Evolutionary conservation across 2,888 invertebrate genomes (phyloP).

Genomic region (Holacanthella duospinosa): DNA sequence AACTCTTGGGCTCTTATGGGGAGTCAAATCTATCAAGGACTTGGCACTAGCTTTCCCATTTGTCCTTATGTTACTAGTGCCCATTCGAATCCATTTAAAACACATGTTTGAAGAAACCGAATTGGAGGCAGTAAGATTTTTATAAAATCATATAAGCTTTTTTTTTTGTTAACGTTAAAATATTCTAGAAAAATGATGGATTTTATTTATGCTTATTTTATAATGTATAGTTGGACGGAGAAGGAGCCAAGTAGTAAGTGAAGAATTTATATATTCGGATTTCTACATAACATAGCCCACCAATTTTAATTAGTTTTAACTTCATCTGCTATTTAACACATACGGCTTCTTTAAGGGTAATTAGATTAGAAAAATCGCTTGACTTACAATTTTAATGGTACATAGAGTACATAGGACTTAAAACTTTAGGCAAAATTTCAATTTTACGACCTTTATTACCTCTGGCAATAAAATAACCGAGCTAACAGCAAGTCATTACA

Average conservation of each 20-base stretch:
- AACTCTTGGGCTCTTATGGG: constrained; percentile 69
- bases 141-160: background rate
- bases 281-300: too few relatives aligned
- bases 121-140: constrained; percentile 69
- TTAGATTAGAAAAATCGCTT: too few relatives aligned
- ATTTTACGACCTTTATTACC: too few relatives aligned
- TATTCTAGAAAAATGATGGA: constrained; percentile 3
- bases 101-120: constrained; percentile 69
- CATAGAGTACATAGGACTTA: too few relatives aligned
- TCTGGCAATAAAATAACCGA: too few relatives aligned
- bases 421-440: too few relatives aligned
- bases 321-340: too few relatives aligned
- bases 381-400: too few relatives aligned
- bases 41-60: constrained; percentile 82
- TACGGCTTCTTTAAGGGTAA: too few relatives aligned
- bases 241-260: background rate
- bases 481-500: too few relatives aligned
- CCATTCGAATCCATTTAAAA: constrained; percentile 62
- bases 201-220: background rate
- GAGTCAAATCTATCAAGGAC: constrained; percentile 77
- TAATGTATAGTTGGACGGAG: background rate
- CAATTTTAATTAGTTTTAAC: too few relatives aligned
- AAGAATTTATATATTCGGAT: too few relatives aligned
- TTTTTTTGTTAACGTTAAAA: background rate
- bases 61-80: constrained; percentile 83